Base-by-base conservation (phyloP, 2,888 invertebrate genomes). In the Agrypnus murinus region DNA sequence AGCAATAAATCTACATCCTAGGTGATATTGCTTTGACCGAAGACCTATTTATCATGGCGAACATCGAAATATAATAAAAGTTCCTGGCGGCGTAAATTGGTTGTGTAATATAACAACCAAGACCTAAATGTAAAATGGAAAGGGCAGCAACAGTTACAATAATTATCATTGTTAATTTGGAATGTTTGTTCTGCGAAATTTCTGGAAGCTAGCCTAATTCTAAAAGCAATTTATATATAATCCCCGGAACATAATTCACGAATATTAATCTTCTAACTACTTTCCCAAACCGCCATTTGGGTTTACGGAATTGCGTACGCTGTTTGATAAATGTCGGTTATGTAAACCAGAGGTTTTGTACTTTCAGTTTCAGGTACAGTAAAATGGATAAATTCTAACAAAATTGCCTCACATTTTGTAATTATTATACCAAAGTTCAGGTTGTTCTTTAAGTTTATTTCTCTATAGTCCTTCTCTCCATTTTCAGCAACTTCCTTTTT, bases 171-270 rank as follows among this genome's bases (percentile, higher is more conserved):
- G 36, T 14, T 55, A 55, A 55, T 55, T 55, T 12, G 15, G 55
- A 10, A 36, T 36, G 34, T 36, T 25, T 36, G 55, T 36, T n/a
- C 36, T 32, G 55, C 9, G 32, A 55, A 55, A 36, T 36, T 25
- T 55, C 55, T 36, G 17, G 36, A 34, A 55, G 14, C 55, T 55
- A 12, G 15, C 55, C 55, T 36, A 55, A 55, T 55, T 55, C 55
- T 55, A 17, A 55, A 53, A 53, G 40, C 40, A 64, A 64, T 64
- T 64, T 64, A 64, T 64, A 64, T 64, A 64, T 53, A 64, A 64
- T 64, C 53, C 40, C 64, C n/a, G 36, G 40, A 64, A 64, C 64
- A 64, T 64, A 64, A 64, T 64, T 64, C 53, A 64, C 50, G 53
- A 50, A 53, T 53, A 64, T 64, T 64, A 64, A 64, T 64, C 64